These are phyloP conservation scores for Microchirus variegatus DNA, from an alignment of 2,797 vertebrate genomes.

Conservation along the genomic window DNA sequence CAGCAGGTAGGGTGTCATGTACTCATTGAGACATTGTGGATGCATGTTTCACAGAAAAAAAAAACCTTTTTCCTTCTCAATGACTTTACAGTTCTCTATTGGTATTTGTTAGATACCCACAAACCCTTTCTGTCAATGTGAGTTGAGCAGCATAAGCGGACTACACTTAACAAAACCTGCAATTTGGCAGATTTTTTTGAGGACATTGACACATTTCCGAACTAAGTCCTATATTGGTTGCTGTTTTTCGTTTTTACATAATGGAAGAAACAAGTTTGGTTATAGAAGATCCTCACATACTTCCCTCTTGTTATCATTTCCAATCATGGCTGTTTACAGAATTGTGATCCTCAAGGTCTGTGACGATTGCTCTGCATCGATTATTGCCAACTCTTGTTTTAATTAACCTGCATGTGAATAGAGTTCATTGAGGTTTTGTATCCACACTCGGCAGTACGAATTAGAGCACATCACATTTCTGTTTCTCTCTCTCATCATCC, in stretches of 20 bases:
- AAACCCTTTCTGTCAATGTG: not conserved
- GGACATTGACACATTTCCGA: too few species aligned
- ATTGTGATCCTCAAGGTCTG: slow-evolving; percentile 1
- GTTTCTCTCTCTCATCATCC: slow-evolving; percentile 36
- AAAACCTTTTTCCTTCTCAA: not conserved
- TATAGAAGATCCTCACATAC: slow-evolving; percentile 3
- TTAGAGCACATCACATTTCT: slow-evolving; percentile 8
- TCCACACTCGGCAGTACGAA: slow-evolving; percentile 16
- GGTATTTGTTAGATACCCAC: not conserved
- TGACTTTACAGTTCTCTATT: not conserved
- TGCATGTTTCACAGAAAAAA: too few species aligned
- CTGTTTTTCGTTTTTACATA: too few species aligned
- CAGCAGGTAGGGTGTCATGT: not conserved
- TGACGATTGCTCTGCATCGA: not conserved
- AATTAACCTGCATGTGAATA: not conserved
- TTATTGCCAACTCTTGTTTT: not conserved
- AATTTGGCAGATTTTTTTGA: not conserved
- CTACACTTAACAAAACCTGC: not conserved
- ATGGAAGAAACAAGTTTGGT: too few species aligned
- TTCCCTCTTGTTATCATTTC: not conserved
- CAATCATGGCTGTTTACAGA: not conserved
- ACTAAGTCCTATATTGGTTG: not conserved
- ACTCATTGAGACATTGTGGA: too few species aligned
- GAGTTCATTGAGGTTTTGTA: slow-evolving; percentile 9
- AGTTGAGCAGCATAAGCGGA: not conserved